phyloP scores from a whole-genome alignment of 2,888 invertebrate species.

The Pollenia labialis region DNA sequence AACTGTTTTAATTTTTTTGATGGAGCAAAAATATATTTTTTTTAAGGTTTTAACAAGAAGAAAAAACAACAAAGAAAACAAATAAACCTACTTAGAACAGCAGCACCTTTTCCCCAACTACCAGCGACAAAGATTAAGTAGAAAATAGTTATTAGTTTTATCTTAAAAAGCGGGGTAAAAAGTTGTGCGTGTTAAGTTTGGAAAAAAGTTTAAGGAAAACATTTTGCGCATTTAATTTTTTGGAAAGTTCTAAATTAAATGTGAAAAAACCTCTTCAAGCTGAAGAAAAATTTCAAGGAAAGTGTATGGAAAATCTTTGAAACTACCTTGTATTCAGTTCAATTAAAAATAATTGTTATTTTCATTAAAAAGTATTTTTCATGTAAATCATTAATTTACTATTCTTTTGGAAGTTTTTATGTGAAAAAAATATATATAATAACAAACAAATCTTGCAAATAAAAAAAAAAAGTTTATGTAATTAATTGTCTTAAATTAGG shows the following conservation, averaged over 20 bases:
- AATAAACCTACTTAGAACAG: slow-evolving; percentile 1
- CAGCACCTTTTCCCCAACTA: neutral
- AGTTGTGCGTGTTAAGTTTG: slow-evolving; percentile 18
- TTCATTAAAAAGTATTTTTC: too few relatives aligned
- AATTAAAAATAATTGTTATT: too few relatives aligned
- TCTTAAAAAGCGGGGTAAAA: slow-evolving; percentile 47
- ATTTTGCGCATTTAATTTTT: neutral
- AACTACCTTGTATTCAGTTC: too few relatives aligned
- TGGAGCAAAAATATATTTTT: slow-evolving; percentile 18
- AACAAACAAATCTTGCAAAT: neutral
- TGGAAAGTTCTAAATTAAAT: neutral
- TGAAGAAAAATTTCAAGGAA: too few relatives aligned
- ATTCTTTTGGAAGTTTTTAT: too few relatives aligned
- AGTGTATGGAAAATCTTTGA: too few relatives aligned
- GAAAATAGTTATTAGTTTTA: slow-evolving; percentile 60
- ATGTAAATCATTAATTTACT: too few relatives aligned
- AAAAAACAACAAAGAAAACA: slow-evolving; percentile 23
- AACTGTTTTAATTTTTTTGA: slow-evolving; percentile 27
- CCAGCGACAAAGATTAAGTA: slow-evolving; percentile 13
- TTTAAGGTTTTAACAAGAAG: neutral
- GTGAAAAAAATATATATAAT: neutral
- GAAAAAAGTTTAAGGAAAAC: neutral
- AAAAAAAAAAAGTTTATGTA: neutral
- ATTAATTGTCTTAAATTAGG: slow-evolving; percentile 27
- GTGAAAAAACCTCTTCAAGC: too few relatives aligned